Percentiles rank a stretch among this genome's conserved stretches.
Conservation (phyloP, 1,140 invertebrate species). For the Micrasema longulum region DNA sequence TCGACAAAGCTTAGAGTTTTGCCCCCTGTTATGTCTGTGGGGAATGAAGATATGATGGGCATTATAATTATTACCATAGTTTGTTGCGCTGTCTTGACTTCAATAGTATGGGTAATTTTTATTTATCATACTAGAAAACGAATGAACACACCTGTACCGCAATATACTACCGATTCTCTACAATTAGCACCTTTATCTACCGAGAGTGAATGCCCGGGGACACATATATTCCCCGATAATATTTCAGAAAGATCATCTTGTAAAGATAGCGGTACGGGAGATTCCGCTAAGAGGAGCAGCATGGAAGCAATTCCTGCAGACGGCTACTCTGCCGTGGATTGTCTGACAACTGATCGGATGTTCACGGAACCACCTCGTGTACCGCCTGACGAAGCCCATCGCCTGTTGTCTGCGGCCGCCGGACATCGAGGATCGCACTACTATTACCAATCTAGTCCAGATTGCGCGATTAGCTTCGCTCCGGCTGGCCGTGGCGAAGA, state of each 20-base stretch:
- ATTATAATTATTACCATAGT: slow-evolving; percentile 91
- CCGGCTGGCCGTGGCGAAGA: not conserved
- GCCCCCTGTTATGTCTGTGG: slow-evolving; percentile 67
- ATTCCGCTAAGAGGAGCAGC: slow-evolving; percentile 74
- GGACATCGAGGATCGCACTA: not conserved
- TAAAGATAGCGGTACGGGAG: slow-evolving; percentile 77
- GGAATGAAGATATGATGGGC: slow-evolving; percentile 79
- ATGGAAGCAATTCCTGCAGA: slow-evolving; percentile 64
- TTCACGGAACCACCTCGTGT: slow-evolving; percentile 7
- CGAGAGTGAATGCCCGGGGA: slow-evolving; percentile 50
- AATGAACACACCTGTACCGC: slow-evolving; percentile 63
- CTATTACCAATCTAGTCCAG: slow-evolving; percentile 9
- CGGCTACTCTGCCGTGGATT: slow-evolving; percentile 21
- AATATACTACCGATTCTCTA: slow-evolving; percentile 63
- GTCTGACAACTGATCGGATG: slow-evolving; percentile 5
- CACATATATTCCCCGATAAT: slow-evolving; percentile 66
- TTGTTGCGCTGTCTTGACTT: slow-evolving; percentile 89
- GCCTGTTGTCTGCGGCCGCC: slow-evolving; percentile 25
- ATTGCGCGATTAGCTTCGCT: slow-evolving; percentile 1
- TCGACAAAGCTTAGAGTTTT: slow-evolving; percentile 69
- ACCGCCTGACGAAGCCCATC: slow-evolving; percentile 31
- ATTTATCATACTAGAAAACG: slow-evolving; percentile 87
- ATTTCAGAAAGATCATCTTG: slow-evolving; percentile 70
- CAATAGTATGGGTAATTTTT: slow-evolving; percentile 91
- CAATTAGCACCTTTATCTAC: slow-evolving; percentile 63